A percentile compares a stretch with the other conserved stretches of the same genome.
Evolutionary conservation across 2,888 invertebrate genomes (phyloP).

Genomic region (Coelopa pilipes): DNA sequence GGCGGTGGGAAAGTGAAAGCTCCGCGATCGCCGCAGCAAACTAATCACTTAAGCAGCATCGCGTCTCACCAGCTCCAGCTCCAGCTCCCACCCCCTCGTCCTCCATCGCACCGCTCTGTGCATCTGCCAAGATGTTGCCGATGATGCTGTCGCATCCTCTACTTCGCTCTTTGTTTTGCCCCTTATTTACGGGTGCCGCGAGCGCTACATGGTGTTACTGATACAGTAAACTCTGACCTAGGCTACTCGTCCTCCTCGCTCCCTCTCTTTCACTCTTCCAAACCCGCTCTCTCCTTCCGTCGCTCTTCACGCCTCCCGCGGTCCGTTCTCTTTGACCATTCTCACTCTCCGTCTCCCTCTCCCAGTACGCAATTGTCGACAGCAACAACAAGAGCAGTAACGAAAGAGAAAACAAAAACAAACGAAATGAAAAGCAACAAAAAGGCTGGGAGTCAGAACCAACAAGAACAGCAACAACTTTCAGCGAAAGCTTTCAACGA

Average conservation of each 20-base stretch:
- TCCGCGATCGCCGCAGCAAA: neutral
- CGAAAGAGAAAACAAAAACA: slow-evolving; percentile 5
- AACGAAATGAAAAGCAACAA: neutral
- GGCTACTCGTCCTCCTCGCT: slow-evolving; percentile 1
- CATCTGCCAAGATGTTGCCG: too few species aligned
- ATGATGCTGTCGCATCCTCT: too few species aligned
- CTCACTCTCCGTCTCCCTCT: neutral
- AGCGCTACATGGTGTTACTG: neutral
- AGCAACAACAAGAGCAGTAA: neutral
- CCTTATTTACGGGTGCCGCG: too few species aligned
- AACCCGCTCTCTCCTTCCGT: neutral
- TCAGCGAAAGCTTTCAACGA: slow-evolving; percentile 19
- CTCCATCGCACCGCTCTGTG: too few species aligned
- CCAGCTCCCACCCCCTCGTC: too few species aligned
- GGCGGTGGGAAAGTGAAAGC: too few species aligned
- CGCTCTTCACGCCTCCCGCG: too few species aligned
- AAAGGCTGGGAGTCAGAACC: too few species aligned
- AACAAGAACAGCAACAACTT: neutral
- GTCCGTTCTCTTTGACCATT: too few species aligned
- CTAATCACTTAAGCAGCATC: neutral
- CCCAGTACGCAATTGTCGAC: neutral
- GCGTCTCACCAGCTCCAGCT: neutral
- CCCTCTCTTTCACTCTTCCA: neutral
- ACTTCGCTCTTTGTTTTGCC: too few species aligned
- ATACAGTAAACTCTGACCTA: slow-evolving; percentile 32